phyloP scores from a whole-genome alignment of 2,113 vertebrate genomes.

The Verasper variegatus region DNA sequence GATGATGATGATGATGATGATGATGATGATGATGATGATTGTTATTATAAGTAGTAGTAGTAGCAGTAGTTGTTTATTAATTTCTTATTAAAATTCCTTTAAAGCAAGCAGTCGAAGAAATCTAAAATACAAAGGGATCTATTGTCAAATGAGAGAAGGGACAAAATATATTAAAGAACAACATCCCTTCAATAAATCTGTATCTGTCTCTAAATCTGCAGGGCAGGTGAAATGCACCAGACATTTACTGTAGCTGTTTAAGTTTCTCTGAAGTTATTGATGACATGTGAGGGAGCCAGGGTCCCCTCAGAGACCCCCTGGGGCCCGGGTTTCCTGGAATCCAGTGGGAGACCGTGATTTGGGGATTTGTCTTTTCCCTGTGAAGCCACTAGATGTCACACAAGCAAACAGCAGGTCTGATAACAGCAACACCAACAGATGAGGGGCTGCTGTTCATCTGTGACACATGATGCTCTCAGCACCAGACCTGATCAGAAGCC shows the following conservation, averaged over 20 bases:
- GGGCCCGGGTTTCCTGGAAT: not conserved
- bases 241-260: too few relatives aligned
- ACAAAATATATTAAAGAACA: too few relatives aligned
- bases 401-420: constrained; percentile 14
- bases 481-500: not conserved
- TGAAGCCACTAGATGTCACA: constrained; percentile 72
- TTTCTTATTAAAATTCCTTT: too few relatives aligned
- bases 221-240: too few relatives aligned
- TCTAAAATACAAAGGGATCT: too few relatives aligned
- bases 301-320: not conserved
- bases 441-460: not conserved
- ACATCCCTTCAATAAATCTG: not conserved
- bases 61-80: too few relatives aligned
- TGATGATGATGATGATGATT: too few relatives aligned
- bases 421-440: not conserved
- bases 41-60: too few relatives aligned
- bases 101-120: too few relatives aligned
- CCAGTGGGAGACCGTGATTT: not conserved
- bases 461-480: not conserved
- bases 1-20: too few relatives aligned
- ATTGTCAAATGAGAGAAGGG: too few relatives aligned
- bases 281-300: not conserved
- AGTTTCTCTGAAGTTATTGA: too few relatives aligned
- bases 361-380: constrained; percentile 20
- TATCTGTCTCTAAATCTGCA: not conserved